Percentiles rank a stretch among this genome's conserved stretches.
These are phyloP conservation scores for Papilio dardanus DNA, from an alignment of 1,140 invertebrate genomes.

Conservation along the genomic window DNA sequence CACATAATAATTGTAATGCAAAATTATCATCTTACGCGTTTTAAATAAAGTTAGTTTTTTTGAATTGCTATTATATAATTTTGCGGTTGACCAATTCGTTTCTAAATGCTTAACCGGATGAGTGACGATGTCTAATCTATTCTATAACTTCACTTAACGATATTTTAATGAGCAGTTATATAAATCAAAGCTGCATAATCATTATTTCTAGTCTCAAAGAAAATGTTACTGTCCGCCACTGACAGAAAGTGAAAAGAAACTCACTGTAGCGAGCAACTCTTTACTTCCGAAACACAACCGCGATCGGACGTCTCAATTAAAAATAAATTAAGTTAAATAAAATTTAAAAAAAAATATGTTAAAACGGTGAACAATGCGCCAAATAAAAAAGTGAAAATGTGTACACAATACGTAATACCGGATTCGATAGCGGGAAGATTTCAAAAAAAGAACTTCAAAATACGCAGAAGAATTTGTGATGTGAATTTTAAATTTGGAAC, in stretches of 20 bases:
- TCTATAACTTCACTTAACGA: constrained; percentile 12
- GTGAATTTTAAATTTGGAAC: constrained; percentile 44
- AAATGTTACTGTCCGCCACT: constrained; percentile 32
- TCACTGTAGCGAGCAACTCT: constrained; percentile 43
- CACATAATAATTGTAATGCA: too few relatives aligned
- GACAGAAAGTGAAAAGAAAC: constrained; percentile 72
- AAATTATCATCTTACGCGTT: neutral
- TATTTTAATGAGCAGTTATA: constrained; percentile 28
- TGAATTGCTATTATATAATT: constrained; percentile 1
- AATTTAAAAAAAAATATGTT: constrained; percentile 47
- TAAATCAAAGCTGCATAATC: constrained; percentile 30
- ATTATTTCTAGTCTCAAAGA: constrained; percentile 35
- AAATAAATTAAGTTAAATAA: constrained; percentile 50
- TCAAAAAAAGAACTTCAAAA: constrained; percentile 72
- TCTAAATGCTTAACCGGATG: constrained; percentile 6
- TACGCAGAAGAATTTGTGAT: constrained; percentile 64
- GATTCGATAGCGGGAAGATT: constrained; percentile 50
- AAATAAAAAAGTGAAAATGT: constrained; percentile 54
- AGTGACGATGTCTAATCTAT: constrained; percentile 28
- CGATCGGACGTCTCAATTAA: constrained; percentile 61
- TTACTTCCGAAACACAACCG: constrained; percentile 74
- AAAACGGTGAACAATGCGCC: constrained; percentile 50
- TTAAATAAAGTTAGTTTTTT: neutral
- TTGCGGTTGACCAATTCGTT: neutral
- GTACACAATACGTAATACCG: constrained; percentile 47